A percentile compares a stretch with the other conserved stretches of the same genome.
These are phyloP conservation scores for Drosophila tristis DNA, from an alignment of 1,140 invertebrate species.

Conservation along the genomic window DNA sequence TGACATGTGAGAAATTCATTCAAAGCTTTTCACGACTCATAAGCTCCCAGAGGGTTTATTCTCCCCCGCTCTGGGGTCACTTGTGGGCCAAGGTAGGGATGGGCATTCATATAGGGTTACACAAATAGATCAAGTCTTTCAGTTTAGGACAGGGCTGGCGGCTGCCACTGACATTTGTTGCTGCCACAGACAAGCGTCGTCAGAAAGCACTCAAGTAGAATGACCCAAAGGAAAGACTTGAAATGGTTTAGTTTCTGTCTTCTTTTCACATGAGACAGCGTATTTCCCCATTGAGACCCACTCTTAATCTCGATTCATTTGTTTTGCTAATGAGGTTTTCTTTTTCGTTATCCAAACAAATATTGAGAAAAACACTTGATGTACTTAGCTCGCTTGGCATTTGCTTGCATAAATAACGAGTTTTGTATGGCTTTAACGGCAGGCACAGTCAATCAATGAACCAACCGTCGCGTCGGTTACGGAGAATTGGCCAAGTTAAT, in stretches of 20 bases:
- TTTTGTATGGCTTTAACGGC: conserved; percentile 41
- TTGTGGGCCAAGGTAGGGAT: not conserved
- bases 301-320: not conserved
- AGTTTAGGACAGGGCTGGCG: conserved; percentile 3
- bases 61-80: not conserved
- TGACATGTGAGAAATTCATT: conserved; percentile 28
- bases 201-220: conserved; percentile 26
- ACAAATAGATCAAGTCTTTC: conserved; percentile 29
- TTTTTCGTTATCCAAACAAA: conserved; percentile 2
- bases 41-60: not conserved
- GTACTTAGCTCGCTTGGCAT: conserved; percentile 10
- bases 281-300: conserved; percentile 2
- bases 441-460: conserved; percentile 38
- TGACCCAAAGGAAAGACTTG: conserved; percentile 36
- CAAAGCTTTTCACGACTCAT: conserved; percentile 15
- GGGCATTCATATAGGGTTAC: not conserved
- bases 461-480: conserved; percentile 7
- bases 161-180: conserved; percentile 41
- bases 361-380: conserved; percentile 5
- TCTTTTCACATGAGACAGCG: conserved; percentile 14
- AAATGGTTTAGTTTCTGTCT: conserved; percentile 23
- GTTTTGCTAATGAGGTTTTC: conserved; percentile 18
- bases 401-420: conserved; percentile 31
- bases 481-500: conserved; percentile 46
- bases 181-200: conserved; percentile 27